Evolutionary conservation across 2,888 invertebrate genomes (phyloP).

Genomic region (Abscondita cerata): DNA sequence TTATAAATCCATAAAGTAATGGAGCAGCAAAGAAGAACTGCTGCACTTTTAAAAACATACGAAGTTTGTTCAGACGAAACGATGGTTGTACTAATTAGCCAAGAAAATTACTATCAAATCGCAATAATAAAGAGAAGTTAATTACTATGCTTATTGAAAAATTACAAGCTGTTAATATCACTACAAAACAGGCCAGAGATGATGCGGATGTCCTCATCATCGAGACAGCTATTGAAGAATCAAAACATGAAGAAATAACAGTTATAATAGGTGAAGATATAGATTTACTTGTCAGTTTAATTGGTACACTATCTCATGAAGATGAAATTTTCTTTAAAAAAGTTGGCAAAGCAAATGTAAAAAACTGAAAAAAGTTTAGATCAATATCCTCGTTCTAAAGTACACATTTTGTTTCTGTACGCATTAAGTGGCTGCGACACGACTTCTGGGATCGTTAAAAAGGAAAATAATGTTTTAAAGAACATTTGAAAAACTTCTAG

Average conservation of each 20-base stretch:
- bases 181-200: too few relatives aligned
- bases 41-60: too few relatives aligned
- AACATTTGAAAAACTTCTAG: too few relatives aligned
- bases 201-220: too few relatives aligned
- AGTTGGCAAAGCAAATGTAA: constrained; percentile 51
- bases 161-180: too few relatives aligned
- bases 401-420: constrained; percentile 41
- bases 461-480: constrained; percentile 44
- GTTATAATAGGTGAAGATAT: constrained; percentile 53
- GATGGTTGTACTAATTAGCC: too few relatives aligned
- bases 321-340: constrained; percentile 49
- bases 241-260: constrained; percentile 39
- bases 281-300: constrained; percentile 52
- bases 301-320: constrained; percentile 45
- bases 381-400: constrained; percentile 40
- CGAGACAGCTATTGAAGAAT: constrained; percentile 23
- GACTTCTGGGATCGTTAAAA: constrained; percentile 44
- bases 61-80: too few relatives aligned
- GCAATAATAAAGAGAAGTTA: too few relatives aligned
- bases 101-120: too few relatives aligned
- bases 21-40: too few relatives aligned
- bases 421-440: constrained; percentile 47
- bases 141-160: too few relatives aligned
- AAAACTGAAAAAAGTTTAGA: constrained; percentile 50
- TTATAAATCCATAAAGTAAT: too few relatives aligned